Conservation (phyloP, 2,888 invertebrate genomes). For the Thymelicus lineola region DNA sequence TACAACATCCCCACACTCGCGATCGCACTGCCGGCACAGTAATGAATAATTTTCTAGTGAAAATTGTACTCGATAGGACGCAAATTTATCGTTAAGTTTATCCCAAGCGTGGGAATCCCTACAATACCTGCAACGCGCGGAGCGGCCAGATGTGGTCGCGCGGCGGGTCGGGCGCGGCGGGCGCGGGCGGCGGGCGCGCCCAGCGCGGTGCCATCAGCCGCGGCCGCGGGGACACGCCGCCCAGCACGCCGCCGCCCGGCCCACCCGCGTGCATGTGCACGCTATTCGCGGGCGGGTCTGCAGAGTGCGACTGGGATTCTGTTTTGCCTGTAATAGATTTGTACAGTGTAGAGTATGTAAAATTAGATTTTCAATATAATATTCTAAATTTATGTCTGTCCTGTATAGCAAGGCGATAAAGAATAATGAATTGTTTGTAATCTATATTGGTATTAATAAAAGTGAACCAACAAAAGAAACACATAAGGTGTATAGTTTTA, state of each 20-base stretch:
- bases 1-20: too few relatives aligned
- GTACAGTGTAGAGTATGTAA: too few relatives aligned
- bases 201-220: constrained; percentile 45
- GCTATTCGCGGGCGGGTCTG: constrained; percentile 72
- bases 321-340: constrained; percentile 44
- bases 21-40: too few relatives aligned
- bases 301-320: constrained; percentile 39
- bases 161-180: constrained; percentile 66
- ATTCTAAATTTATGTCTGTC: too few relatives aligned
- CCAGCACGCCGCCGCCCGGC: constrained; percentile 39
- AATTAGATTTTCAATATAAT: too few relatives aligned
- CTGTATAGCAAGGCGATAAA: too few relatives aligned
- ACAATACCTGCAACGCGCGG: constrained; percentile 61
- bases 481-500: too few relatives aligned
- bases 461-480: too few relatives aligned
- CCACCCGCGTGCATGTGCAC: constrained; percentile 66
- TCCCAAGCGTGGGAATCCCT: background rate
- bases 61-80: too few relatives aligned
- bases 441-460: too few relatives aligned
- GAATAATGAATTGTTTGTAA: too few relatives aligned
- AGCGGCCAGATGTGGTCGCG: constrained; percentile 79
- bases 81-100: background rate
- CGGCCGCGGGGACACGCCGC: constrained; percentile 48
- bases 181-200: constrained; percentile 82
- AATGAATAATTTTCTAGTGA: too few relatives aligned